Evolutionary conservation across 2,888 invertebrate genomes (phyloP), one percentile per base, ranked within the genome.

Genomic region (Leistus spinibarbis): DNA sequence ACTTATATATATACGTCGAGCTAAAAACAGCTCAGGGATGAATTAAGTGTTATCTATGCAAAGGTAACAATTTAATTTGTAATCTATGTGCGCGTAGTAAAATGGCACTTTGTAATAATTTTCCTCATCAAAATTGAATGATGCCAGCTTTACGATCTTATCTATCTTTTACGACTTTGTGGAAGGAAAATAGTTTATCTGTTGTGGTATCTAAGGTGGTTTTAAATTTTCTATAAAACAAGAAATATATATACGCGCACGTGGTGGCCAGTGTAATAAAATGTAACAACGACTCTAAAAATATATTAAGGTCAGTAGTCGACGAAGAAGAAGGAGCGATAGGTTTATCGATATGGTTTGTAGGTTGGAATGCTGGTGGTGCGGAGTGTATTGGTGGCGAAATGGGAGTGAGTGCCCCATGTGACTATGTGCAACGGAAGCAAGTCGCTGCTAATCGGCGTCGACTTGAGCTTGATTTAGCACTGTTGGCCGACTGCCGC

Each of bases 211-310:
- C 69, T 40, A 62, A 62, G 69, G 62, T 27, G 22, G 69, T 62
- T 70, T 70, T 70, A 70, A 70, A 70, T 53, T 70, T 40, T 70
- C 27, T 40, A 40, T 62, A 70, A 70, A 70, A 70, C 62, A 70
- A 70, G 19, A n/a, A 53, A 60, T 20, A 70, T 16, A n/a, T 62
- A 40, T 40, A 53, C 27, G 22, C 63, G 62, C 60, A 13, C 56
- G 62, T 63, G 24, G 57, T 69, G 19, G 60, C 60, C 24, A 17
- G 22, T 56, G 40, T 57, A 70, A 70, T 69, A 70, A 70, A 70
- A 70, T 23, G 27, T 17, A 62, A 19, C 62, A 70, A 70, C 69
- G 16, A 53, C 19, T 62, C 62, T 70, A 70, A 70, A 62, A 70
- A 70, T 40, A 63, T 53, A 70, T 70, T 23, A 69, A 23, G 23